Evolutionary conservation across 2,797 vertebrate species (phyloP), one percentile per base, ranked within the genome.

Genomic region (Paguma larvata): DNA sequence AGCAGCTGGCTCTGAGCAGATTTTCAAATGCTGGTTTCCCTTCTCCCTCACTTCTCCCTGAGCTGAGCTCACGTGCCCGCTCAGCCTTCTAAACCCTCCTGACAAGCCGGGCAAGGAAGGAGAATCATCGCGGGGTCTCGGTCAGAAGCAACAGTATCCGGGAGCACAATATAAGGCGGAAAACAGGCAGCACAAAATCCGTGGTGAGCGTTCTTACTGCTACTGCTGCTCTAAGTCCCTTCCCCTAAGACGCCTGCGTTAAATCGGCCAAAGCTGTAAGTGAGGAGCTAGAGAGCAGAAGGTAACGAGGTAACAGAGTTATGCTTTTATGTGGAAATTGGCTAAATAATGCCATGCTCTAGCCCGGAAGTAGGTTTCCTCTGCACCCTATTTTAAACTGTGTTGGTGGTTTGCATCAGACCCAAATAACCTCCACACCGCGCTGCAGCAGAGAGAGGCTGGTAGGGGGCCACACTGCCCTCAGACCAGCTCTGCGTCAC

Each of bases 391-490:
- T 97, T 96, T 95, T 77, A 97, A 97, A 95, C n/a, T 23, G 9
- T 90, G 86, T 80, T 9, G 5, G 79, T 65, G 85, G 82, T 82
- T 92, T 97, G 75, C 85, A 90, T 78, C 67, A 84, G 85, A 51
- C 38, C 91, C 89, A 95, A 97, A 96, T 48, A 91, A 91, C 27
- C 46, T 34, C 63, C 73, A 91, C 46, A 19, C 59, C 79, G 10
- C 30, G 62, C 19, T 44, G 12, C 9, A 77, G 82, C 23, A 94
- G 85, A 82, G 41, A 95, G 68, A 5, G 19, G 41, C 34, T 84
- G 85, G 82, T 67, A 83, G 32, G 70, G 53, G 77, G 15, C 38
- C 85, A 56, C 30, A 92, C 19, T 94, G 93, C 82, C 94, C 56
- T 93, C 70, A 80, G 25, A 70, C 27, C 23, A 79, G 85, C 41